A percentile compares a stretch with the other conserved stretches of the same genome.
These are phyloP conservation scores for Aricia agestis DNA, from an alignment of 1,140 invertebrate species.

Conservation along the genomic window DNA sequence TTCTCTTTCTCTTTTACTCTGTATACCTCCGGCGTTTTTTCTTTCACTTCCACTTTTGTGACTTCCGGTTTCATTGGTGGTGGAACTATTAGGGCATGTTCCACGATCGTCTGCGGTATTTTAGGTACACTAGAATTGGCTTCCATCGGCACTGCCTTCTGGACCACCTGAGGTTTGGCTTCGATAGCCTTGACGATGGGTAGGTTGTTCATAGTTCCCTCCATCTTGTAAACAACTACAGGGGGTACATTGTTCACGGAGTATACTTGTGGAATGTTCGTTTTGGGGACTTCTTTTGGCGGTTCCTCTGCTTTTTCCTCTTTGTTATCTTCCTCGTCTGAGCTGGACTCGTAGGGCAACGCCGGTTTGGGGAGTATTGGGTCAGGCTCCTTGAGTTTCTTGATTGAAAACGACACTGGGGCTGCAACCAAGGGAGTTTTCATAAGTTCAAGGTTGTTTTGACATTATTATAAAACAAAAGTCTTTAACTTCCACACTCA, in stretches of 20 bases:
- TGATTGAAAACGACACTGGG: constrained; percentile 89
- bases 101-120: constrained; percentile 27
- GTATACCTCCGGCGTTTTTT: constrained; percentile 28
- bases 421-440: constrained; percentile 52
- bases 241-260: constrained; percentile 41
- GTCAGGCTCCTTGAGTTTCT: constrained; percentile 85
- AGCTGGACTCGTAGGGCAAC: constrained; percentile 85
- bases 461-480: neutral
- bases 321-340: constrained; percentile 75
- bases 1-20: constrained; percentile 29
- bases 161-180: constrained; percentile 25
- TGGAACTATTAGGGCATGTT: constrained; percentile 18
- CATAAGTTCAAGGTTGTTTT: neutral
- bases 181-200: constrained; percentile 42
- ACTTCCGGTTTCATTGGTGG: constrained; percentile 19
- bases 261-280: constrained; percentile 32
- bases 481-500: too few species aligned
- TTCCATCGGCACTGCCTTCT: constrained; percentile 27
- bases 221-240: constrained; percentile 59
- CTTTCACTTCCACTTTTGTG: constrained; percentile 26
- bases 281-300: constrained; percentile 34
- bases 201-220: constrained; percentile 38
- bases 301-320: constrained; percentile 36
- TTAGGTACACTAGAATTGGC: constrained; percentile 27
- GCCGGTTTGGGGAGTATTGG: constrained; percentile 81